Evolutionary conservation across 1,140 invertebrate species (phyloP).

Genomic region (Teleopsis dalmanni): DNA sequence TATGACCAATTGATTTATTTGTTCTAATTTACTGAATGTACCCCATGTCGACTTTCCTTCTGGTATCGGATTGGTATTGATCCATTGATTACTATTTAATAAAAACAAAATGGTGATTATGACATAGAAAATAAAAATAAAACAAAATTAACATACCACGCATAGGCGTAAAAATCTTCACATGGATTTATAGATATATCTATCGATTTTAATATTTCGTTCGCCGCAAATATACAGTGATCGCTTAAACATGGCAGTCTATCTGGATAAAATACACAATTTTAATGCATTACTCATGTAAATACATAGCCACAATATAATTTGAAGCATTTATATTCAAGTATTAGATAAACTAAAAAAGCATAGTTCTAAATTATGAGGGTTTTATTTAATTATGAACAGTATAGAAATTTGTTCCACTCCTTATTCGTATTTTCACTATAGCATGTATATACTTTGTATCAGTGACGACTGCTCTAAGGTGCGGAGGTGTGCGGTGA

Average conservation of each 20-base stretch:
- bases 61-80: constrained; percentile 84
- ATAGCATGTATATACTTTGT: no score
- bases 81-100: constrained; percentile 72
- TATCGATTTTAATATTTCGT: constrained; percentile 75
- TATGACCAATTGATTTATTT: constrained; percentile 87
- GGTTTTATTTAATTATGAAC: no score
- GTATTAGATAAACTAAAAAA: no score
- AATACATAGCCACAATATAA: no score
- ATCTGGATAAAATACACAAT: no score
- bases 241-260: constrained; percentile 73
- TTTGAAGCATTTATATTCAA: no score
- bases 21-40: constrained; percentile 88
- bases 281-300: no score
- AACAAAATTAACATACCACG: constrained; percentile 52
- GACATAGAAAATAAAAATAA: background rate
- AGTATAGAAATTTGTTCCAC: no score
- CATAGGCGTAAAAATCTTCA: constrained; percentile 89
- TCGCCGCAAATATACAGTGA: constrained; percentile 78
- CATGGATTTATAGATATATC: constrained; percentile 77
- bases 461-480: no score
- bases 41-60: constrained; percentile 90
- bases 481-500: no score
- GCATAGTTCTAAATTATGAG: no score
- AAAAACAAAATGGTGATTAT: background rate
- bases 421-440: no score